Conservation (phyloP, 2,888 invertebrate species). For the Metallyticus violacea region DNA sequence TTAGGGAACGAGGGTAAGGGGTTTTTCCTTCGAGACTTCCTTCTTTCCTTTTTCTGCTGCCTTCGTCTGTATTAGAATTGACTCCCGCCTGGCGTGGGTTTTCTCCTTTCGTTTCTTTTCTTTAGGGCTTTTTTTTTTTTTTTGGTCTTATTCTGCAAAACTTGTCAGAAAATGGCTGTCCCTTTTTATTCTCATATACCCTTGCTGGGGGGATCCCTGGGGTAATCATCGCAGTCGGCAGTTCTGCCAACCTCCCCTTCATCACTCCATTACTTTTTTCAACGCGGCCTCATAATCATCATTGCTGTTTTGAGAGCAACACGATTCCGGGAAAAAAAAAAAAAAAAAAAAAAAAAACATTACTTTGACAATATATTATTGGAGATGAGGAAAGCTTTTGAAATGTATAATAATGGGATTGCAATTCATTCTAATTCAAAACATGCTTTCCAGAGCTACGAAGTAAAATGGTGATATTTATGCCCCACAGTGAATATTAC, state of each 20-base stretch:
- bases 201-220: neutral
- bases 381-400: neutral
- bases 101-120: neutral
- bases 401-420: neutral
- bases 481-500: too few species aligned
- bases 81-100: neutral
- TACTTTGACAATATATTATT: neutral
- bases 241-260: neutral
- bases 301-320: neutral
- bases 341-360: neutral
- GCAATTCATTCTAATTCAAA: neutral
- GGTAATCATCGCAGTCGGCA: conserved; percentile 6
- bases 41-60: neutral
- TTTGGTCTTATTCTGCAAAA: neutral
- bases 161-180: neutral
- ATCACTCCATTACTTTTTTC: neutral
- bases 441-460: too few species aligned
- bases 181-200: neutral
- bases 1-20: too few species aligned
- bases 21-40: conserved; percentile 6
- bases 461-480: too few species aligned
- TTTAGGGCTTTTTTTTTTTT: neutral
- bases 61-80: conserved; percentile 12
- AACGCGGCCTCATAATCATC: neutral
- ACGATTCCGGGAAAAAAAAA: neutral